These are phyloP conservation scores for Oligia strigilis DNA, from an alignment of 2,888 invertebrate species.

Conservation along the genomic window DNA sequence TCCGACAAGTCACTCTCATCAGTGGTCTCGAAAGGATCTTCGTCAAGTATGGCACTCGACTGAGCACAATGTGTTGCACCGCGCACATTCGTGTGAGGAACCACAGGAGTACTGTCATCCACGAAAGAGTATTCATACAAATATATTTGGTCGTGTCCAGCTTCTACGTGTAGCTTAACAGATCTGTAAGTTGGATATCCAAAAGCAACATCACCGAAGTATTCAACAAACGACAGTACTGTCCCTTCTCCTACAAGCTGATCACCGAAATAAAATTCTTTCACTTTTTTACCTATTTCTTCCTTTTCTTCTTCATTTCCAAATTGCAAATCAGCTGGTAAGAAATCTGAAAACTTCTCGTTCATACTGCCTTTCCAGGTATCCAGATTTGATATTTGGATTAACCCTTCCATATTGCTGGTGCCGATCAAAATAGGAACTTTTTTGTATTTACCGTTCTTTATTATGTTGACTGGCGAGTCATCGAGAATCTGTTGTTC, in stretches of 20 bases:
- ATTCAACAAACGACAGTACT: slow-evolving; percentile 66
- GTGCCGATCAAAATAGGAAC: slow-evolving; percentile 53
- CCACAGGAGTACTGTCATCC: slow-evolving; percentile 64
- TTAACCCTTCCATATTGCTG: slow-evolving; percentile 55
- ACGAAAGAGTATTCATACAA: slow-evolving; percentile 76
- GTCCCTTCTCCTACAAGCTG: slow-evolving; percentile 59
- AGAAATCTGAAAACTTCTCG: slow-evolving; percentile 71
- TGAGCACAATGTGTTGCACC: slow-evolving; percentile 75
- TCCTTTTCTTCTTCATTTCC: slow-evolving; percentile 66
- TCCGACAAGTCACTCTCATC: slow-evolving; percentile 53
- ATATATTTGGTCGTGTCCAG: slow-evolving; percentile 71
- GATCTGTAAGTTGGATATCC: slow-evolving; percentile 70
- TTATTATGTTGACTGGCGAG: slow-evolving; percentile 47
- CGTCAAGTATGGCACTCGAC: slow-evolving; percentile 57
- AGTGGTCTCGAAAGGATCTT: slow-evolving; percentile 10
- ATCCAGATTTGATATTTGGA: slow-evolving; percentile 19
- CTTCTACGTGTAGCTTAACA: slow-evolving; percentile 64
- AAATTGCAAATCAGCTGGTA: slow-evolving; percentile 75
- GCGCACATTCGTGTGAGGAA: slow-evolving; percentile 67
- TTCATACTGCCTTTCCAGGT: slow-evolving; percentile 71
- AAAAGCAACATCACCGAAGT: slow-evolving; percentile 78
- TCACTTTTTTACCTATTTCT: slow-evolving; percentile 64
- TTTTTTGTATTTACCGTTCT: slow-evolving; percentile 39
- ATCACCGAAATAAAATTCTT: slow-evolving; percentile 76
- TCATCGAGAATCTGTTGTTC: slow-evolving; percentile 30